Conservation (phyloP, 2,113 vertebrate genomes). For the Pteronura brasiliensis region DNA sequence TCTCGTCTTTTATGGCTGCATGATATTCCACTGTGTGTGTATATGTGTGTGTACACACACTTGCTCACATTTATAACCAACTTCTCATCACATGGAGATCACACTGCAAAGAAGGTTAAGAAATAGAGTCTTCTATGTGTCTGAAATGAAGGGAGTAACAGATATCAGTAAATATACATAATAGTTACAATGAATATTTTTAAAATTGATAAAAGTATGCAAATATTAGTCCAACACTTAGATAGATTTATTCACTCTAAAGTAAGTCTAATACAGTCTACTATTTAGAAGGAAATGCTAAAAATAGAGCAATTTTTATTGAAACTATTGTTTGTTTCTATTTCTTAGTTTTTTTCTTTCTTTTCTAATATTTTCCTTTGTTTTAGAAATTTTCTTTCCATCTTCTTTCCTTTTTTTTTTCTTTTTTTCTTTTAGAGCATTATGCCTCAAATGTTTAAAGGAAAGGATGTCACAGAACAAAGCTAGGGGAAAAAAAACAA, state of each 20-base stretch:
- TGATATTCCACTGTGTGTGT: neutral
- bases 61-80: neutral
- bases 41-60: neutral
- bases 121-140: neutral
- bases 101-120: neutral
- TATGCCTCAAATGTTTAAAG: neutral
- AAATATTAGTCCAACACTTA: neutral
- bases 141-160: neutral
- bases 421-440: neutral
- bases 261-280: neutral
- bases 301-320: neutral
- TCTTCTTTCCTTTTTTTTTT: no score
- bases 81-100: neutral
- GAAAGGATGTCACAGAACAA: neutral
- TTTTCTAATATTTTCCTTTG: neutral
- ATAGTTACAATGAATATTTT: neutral
- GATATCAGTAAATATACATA: neutral
- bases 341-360: neutral
- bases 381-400: neutral
- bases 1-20: neutral
- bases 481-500: neutral
- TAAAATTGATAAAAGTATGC: neutral
- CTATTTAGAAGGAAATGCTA: neutral
- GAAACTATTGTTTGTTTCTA: neutral
- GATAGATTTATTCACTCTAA: neutral